Base-by-base conservation (phyloP, 35 echinoderm and acorn worm genomes). In the Chiridota heheva region DNA sequence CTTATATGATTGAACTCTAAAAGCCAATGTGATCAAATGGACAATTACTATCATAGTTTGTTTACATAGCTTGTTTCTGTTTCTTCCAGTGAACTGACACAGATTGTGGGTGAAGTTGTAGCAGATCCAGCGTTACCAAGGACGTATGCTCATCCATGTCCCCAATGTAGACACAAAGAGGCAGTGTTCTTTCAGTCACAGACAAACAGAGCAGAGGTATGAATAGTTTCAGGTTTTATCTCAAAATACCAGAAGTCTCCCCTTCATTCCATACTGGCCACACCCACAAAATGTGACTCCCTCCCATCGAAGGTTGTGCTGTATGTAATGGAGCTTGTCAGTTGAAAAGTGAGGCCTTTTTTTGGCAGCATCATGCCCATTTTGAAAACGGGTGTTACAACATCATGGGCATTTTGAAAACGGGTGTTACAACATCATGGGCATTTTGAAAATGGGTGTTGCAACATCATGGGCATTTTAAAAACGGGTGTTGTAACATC, bases 111-210 rank as follows among this genome's bases (percentile, higher is more conserved):
- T 25, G 93, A 96, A 66, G 93, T 96, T 8, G 74, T 91, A 71
- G 93, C 88, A 25, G 93, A 96, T 42, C 93, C 93, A 2, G 91
- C 93, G 4, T 45, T 96, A 44, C 93, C 93, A 15, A 82, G 93
- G 43, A 96, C 88, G 60, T 82, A 96, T 15, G 93, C 90, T 36
- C 93, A 96, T 74, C 93, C 93, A 44, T 96, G 93, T 65, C 88
- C 89, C 31, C 51, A 65, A 49, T 96, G 93, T 83, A 70, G 63
- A 16, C 42, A 84, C 43, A 91, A 82, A 80, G 88, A 96, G 49
- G 81, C 93, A 13, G 93, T 96, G 0, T 96, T 96, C 63, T 96
- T 96, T 80, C 93, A 96, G 78, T 96, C 93, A 40, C 93, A 96
- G 61, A 83, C 93, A 40, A 90, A 86, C 72, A 90, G 93, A 78